Evolutionary conservation across 2,113 vertebrate species (phyloP).

Genomic region (Pachyramphus minor): DNA sequence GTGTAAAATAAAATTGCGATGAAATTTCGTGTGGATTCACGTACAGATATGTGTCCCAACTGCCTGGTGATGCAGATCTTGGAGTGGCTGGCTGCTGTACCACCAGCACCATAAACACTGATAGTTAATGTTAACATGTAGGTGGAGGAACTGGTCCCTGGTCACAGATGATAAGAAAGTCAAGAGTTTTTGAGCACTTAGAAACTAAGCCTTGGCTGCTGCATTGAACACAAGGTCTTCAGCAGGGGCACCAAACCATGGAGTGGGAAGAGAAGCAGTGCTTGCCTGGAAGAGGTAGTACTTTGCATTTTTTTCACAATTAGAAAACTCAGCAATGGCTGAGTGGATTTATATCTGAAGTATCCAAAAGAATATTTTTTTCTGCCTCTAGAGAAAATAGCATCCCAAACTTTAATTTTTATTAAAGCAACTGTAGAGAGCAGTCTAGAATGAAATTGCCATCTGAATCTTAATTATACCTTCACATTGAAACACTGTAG

Average conservation of each 20-base stretch:
- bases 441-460: slow-evolving; percentile 57
- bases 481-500: slow-evolving; percentile 42
- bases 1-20: background rate
- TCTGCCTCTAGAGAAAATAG: slow-evolving; percentile 10
- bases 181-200: background rate
- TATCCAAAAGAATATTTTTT: slow-evolving; percentile 8
- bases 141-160: background rate
- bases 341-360: background rate
- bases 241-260: background rate
- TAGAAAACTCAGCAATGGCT: slow-evolving; percentile 12
- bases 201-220: background rate
- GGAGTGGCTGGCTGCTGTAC: background rate
- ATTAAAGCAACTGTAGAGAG: slow-evolving; percentile 42
- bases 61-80: background rate
- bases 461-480: slow-evolving; percentile 61
- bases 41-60: fast-evolving
- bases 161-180: background rate
- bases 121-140: background rate
- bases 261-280: background rate
- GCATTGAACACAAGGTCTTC: background rate
- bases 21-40: background rate
- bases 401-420: slow-evolving; percentile 35
- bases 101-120: background rate
- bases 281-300: background rate
- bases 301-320: background rate